Evolutionary conservation across 2,888 invertebrate species (phyloP).

Genomic region (Sphaerophoria rueppellii): DNA sequence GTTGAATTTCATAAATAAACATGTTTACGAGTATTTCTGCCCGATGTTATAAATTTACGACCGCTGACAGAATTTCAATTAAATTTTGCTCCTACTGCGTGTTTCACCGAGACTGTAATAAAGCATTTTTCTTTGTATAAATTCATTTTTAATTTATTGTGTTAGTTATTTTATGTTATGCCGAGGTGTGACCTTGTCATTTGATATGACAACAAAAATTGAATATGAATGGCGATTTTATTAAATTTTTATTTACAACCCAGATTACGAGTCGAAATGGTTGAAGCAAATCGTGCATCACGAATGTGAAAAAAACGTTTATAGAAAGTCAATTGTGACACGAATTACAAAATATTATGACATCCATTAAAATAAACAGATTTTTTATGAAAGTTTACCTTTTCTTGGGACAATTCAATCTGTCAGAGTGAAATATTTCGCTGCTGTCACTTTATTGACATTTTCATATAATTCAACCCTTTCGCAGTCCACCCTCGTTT

Average conservation of each 20-base stretch:
- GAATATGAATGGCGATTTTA: constrained; percentile 66
- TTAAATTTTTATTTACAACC: constrained; percentile 39
- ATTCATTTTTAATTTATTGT: constrained; percentile 55
- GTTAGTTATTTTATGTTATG: constrained; percentile 40
- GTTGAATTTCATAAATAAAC: constrained; percentile 70
- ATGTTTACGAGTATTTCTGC: constrained; percentile 62
- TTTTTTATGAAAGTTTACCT: not conserved
- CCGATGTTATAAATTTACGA: constrained; percentile 55
- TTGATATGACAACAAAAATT: constrained; percentile 53
- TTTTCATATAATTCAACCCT: constrained; percentile 38
- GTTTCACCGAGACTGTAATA: constrained; percentile 17
- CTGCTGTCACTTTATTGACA: constrained; percentile 39
- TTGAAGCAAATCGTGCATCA: not conserved
- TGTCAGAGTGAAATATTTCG: constrained; percentile 35
- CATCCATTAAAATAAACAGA: not conserved
- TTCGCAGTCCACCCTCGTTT: constrained; percentile 15
- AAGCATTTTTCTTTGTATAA: constrained; percentile 21
- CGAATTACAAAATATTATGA: constrained; percentile 16
- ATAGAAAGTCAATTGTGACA: constrained; percentile 7
- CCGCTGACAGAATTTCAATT: constrained; percentile 65
- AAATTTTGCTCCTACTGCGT: not conserved
- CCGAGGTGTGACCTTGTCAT: constrained; percentile 71
- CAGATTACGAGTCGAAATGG: not conserved
- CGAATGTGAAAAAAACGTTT: constrained; percentile 14
- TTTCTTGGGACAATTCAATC: not conserved